Conservation (phyloP, 2,113 vertebrate genomes). For the Perccottus glenii region DNA sequence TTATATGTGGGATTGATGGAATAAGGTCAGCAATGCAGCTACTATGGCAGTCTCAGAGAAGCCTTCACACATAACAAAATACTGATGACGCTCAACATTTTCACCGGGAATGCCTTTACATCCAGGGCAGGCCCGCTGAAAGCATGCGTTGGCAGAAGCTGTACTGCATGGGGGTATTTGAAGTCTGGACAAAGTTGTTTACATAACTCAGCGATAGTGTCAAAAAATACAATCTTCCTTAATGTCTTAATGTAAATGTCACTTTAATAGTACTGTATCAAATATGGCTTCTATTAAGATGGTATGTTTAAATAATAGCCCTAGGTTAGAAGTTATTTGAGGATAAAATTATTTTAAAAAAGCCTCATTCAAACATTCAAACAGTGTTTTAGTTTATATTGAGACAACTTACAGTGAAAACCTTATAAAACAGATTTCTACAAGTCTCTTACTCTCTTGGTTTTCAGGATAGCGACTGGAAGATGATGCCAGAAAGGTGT, state of each 20-base stretch:
- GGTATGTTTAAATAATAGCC: not conserved
- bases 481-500: constrained; percentile 68
- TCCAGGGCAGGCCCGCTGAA: constrained; percentile 1
- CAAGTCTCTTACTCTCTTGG: constrained; percentile 36
- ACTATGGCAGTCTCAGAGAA: constrained; percentile 41
- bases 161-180: not conserved
- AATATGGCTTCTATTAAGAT: not conserved
- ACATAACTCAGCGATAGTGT: constrained; percentile 20
- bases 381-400: not conserved
- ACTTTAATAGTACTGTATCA: not conserved
- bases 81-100: constrained; percentile 22
- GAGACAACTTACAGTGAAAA: not conserved
- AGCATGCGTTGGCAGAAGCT: not conserved
- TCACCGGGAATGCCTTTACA: constrained; percentile 24
- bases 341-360: not conserved
- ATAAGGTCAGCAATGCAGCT: constrained; percentile 71
- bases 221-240: no score
- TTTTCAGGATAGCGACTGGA: constrained; percentile 50
- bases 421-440: constrained; percentile 39
- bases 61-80: constrained; percentile 34
- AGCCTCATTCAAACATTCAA: not conserved
- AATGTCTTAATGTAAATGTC: no score
- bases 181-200: constrained; percentile 40
- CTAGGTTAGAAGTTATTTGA: not conserved
- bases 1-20: constrained; percentile 78